Conservation (phyloP, 2,797 vertebrate species). For the Anguilla obscura region DNA sequence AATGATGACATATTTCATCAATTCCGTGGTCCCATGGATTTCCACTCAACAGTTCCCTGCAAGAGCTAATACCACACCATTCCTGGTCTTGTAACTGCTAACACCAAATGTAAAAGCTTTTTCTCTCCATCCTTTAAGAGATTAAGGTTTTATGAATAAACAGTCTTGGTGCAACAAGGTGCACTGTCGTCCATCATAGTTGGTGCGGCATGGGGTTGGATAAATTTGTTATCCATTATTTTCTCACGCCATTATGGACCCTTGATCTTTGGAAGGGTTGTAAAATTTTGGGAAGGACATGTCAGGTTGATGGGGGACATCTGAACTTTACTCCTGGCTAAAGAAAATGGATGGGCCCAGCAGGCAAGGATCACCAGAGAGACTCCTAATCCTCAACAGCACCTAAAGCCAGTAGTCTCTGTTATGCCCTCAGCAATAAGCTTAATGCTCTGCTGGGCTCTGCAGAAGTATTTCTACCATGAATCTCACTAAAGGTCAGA, state of each 20-base stretch:
- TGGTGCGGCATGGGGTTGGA: neutral
- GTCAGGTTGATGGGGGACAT: neutral
- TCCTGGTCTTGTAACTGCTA: neutral
- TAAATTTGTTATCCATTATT: neutral
- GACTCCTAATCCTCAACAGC: constrained; percentile 16
- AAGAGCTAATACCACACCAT: neutral
- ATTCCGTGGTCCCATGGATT: neutral
- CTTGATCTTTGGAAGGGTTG: neutral
- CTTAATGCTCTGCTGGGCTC: constrained; percentile 42
- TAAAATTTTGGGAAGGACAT: neutral
- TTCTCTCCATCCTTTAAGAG: neutral
- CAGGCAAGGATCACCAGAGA: constrained; percentile 22
- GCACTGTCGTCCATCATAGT: neutral
- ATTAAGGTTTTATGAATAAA: neutral
- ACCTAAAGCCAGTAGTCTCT: constrained; percentile 38
- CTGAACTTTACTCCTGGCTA: constrained; percentile 1
- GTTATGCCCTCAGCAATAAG: constrained; percentile 44
- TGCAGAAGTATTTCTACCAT: constrained; percentile 11
- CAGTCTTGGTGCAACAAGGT: neutral
- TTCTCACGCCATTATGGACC: neutral
- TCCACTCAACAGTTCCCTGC: neutral
- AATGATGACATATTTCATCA: neutral
- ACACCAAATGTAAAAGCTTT: neutral
- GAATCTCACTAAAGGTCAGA: constrained; percentile 67
- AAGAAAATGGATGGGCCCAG: constrained; percentile 24